Evolutionary conservation across 1,140 invertebrate species (phyloP), one percentile per base, ranked within the genome.

Genomic region (Apis laboriosa): DNA sequence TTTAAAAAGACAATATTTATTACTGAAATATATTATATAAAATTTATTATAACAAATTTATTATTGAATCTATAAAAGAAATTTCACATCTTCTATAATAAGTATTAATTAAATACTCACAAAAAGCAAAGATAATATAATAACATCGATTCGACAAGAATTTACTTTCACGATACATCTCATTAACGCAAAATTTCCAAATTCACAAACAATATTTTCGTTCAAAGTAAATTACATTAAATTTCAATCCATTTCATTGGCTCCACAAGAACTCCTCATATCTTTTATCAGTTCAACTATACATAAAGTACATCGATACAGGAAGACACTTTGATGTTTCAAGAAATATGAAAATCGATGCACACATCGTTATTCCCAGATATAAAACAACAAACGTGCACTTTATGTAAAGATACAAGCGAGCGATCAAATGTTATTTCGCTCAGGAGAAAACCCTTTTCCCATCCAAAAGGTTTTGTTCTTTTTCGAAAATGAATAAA

Each of bases 401-500:
- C 34, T 43, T 43, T 4, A 8, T 11, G 68, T 11, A 51, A 5
- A 51, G 49, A 15, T 21, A n/a, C 24, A 13, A 24, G 63, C 24
- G 24, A 24, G 63, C 17, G 53, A 58, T 17, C 49, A 51, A 81
- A 68, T 56, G 49, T 55, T 60, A 55, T 61, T 66, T 34, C 17
- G 11, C 28, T 68, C 5, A 17, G 9, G 19, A 49, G 7, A 12
- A 68, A 49, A 9, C 21, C 63, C 34, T 3, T 34, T 34, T 34
- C 34, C 5, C 2, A 7, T 43, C 5, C 3, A 34, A 64, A 9
- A 60, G 2, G 34, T 21, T 7, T 80, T 34, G 66, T 66, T 34
- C 75, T 82, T 61, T 63, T 53, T 55, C 15, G 24, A 77, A 71
- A 75, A 66, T 77, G 66, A 60, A 83, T 86, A 86, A 86, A 86